phyloP scores from a whole-genome alignment of 2,888 invertebrate genomes.

The Athalia circularis region DNA sequence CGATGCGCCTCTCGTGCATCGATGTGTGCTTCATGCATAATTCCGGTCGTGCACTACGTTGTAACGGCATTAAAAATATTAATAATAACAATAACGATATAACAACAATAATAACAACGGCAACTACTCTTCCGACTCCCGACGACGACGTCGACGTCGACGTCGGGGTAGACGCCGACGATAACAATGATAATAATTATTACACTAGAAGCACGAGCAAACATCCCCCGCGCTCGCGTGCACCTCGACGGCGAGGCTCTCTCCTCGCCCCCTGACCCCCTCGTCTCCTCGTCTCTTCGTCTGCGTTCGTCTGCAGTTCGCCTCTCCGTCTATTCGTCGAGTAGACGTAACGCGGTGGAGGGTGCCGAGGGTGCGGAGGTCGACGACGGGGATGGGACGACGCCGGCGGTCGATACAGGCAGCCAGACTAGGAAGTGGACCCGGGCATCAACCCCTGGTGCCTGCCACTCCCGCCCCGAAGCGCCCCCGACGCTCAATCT shows the following conservation, averaged over 20 bases:
- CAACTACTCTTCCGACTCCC: not conserved
- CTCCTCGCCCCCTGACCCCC: constrained; percentile 41
- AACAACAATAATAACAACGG: not conserved
- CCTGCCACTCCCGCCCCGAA: constrained; percentile 33
- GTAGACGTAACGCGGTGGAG: constrained; percentile 37
- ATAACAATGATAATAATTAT: constrained; percentile 13
- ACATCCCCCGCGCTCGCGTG: not conserved
- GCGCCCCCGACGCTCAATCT: constrained; percentile 32
- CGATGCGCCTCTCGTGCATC: too few species aligned
- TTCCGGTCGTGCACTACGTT: not conserved
- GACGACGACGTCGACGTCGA: constrained; percentile 5
- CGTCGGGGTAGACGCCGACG: constrained; percentile 10
- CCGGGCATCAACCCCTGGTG: constrained; percentile 71
- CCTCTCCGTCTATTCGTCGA: constrained; percentile 47
- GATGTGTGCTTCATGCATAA: not conserved
- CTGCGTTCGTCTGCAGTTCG: constrained; percentile 25
- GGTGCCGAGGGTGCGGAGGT: constrained; percentile 39
- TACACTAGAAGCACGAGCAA: not conserved
- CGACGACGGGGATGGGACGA: constrained; percentile 57
- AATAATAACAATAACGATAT: constrained; percentile 12
- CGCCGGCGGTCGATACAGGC: constrained; percentile 70
- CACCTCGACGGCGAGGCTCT: not conserved
- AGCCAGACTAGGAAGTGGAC: constrained; percentile 71
- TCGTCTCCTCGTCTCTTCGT: constrained; percentile 36
- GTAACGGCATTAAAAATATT: not conserved